Percentiles rank a stretch among this genome's conserved stretches.
Evolutionary conservation across 2,113 vertebrate genomes (phyloP).

Genomic region (Siphamia tubifer): DNA sequence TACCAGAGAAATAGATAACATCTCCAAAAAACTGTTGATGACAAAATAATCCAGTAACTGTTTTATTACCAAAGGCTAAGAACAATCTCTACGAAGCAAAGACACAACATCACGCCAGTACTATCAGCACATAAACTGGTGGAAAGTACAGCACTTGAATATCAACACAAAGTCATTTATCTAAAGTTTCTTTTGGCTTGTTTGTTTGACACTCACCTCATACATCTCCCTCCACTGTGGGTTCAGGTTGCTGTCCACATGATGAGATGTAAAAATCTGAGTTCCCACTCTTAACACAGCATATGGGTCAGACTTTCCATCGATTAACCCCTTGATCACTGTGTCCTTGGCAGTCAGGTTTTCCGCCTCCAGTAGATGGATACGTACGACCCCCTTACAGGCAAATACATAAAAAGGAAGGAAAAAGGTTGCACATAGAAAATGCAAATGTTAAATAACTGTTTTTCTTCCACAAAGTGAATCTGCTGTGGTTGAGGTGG

Average conservation of each 20-base stretch:
- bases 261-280: conserved; percentile 88
- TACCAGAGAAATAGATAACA: conserved; percentile 22
- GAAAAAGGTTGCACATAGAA: not conserved
- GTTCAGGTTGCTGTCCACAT: conserved; percentile 87
- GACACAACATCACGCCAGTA: conserved; percentile 2
- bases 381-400: conserved; percentile 88
- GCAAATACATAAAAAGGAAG: not conserved
- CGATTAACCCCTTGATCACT: conserved; percentile 87
- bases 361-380: conserved; percentile 86
- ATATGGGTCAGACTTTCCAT: conserved; percentile 93
- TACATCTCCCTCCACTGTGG: conserved; percentile 92
- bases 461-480: not conserved
- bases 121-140: conserved; percentile 3
- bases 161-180: not conserved
- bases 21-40: conserved; percentile 18
- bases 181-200: not conserved
- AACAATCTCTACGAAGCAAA: not conserved
- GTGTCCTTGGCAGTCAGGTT: conserved; percentile 88
- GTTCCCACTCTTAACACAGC: conserved; percentile 89
- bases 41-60: not conserved
- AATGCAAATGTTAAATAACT: not conserved
- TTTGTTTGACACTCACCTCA: conserved; percentile 79
- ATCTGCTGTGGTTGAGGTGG: not conserved
- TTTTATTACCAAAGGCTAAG: not conserved
- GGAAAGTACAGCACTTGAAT: not conserved